Base-by-base conservation (phyloP, 53 echinoderm and acorn worm species). In the Holothuria scabra region DNA sequence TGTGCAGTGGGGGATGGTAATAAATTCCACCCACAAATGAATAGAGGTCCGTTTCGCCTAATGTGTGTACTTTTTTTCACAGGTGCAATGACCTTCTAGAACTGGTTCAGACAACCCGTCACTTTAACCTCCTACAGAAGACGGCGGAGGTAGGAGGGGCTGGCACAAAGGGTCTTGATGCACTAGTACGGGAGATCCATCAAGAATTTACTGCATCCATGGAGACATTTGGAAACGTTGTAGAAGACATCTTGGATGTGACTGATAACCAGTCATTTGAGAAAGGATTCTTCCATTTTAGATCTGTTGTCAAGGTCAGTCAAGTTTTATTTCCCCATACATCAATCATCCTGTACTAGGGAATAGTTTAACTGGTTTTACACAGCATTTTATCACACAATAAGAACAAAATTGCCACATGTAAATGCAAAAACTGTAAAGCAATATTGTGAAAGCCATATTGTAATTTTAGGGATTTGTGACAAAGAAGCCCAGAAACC, bases 61-160 rank as follows among this genome's bases (percentile, higher is more conserved):
- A n/a, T 41, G 8, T 41, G 41, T 8, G 10, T 41, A 5, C 8
- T 66, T 65, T 18, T 21, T 58, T 20, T 20, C 14, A 11, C 31
- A 97, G 97, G 71, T 97, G 97, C 74, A 97, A 97, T 88, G 97
- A 97, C 38, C 84, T 97, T 18, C 89, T 97, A 0, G 97, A 97
- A 85, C 84, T 94, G 21, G 94, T 94, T 28, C 97, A 97, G 52
- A 97, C 97, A 44, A 93, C 93, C 13, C 86, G 97, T 6, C 97
- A 97, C 83, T 97, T 97, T 88, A 91, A 94, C 86, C 92, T 97
- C 22, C 89, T 97, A 1, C 90, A 94, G 90, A 97, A 86, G 74
- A 91, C 97, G 0, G 97, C 97, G 0, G 97, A 94, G 85, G 97
- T 97, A 13, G 97, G 97, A 28, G 97, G 97, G 60, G 97, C 97